phyloP scores from a whole-genome alignment of 2,797 vertebrate genomes.

The Carapus acus region DNA sequence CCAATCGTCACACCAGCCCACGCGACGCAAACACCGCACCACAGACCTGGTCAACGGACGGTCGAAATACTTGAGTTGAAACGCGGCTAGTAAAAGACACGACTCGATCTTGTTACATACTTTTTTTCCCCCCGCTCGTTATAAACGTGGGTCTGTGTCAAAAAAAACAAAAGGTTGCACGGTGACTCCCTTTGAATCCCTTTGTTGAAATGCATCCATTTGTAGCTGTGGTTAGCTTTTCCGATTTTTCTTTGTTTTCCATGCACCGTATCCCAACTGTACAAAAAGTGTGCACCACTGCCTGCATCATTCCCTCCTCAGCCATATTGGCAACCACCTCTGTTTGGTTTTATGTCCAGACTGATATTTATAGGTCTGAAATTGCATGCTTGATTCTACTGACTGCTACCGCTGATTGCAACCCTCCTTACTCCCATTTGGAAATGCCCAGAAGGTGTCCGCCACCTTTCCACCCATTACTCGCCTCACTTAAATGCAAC shows the following conservation, averaged over 20 bases:
- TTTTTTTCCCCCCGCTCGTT: slow-evolving; percentile 35
- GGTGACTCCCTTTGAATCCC: slow-evolving; percentile 35
- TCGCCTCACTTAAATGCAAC: slow-evolving; percentile 9
- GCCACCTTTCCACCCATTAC: slow-evolving; percentile 16
- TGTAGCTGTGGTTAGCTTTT: neutral
- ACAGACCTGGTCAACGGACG: slow-evolving; percentile 22
- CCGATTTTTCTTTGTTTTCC: slow-evolving; percentile 27
- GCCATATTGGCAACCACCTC: slow-evolving; percentile 7
- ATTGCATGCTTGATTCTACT: slow-evolving; percentile 15
- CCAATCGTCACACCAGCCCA: slow-evolving; percentile 42
- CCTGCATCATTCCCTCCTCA: slow-evolving; percentile 18
- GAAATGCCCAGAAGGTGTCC: slow-evolving; percentile 11
- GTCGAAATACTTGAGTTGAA: slow-evolving; percentile 25
- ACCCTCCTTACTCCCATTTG: slow-evolving; percentile 12
- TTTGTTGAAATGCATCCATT: slow-evolving; percentile 24
- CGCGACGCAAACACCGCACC: slow-evolving; percentile 22
- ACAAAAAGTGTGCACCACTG: slow-evolving; percentile 18
- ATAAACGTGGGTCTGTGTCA: slow-evolving; percentile 41
- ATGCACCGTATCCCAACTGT: slow-evolving; percentile 9
- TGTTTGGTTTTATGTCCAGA: slow-evolving; percentile 8
- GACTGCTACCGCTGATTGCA: no score
- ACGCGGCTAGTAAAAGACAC: no score
- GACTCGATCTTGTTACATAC: slow-evolving; percentile 35
- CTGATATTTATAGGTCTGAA: slow-evolving; percentile 14
- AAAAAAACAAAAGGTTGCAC: slow-evolving; percentile 55